Evolutionary conservation across 1,140 invertebrate species (phyloP).

Genomic region (Andrena cerasifolii): DNA sequence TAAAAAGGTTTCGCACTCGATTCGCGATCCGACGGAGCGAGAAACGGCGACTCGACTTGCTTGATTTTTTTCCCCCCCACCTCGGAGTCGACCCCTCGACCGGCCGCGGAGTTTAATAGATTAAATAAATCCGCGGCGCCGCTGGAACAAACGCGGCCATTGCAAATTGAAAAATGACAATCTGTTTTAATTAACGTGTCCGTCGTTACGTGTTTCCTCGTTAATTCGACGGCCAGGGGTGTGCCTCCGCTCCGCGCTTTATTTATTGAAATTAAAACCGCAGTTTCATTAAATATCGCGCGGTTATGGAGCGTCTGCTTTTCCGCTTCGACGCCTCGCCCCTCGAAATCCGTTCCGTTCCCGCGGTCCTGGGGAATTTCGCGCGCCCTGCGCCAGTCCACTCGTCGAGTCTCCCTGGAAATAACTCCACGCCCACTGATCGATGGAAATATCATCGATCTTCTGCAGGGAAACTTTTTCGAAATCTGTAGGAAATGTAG

Average conservation of each 20-base stretch:
- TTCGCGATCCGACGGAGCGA: not conserved
- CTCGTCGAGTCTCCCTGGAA: too few species aligned
- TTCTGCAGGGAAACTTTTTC: too few species aligned
- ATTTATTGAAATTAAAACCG: slow-evolving; percentile 26
- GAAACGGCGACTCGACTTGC: not conserved
- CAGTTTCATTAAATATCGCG: slow-evolving; percentile 7
- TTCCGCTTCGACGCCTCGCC: not conserved
- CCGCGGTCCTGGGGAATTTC: too few species aligned
- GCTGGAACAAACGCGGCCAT: not conserved
- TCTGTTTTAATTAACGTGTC: slow-evolving; percentile 29
- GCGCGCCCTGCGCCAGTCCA: too few species aligned
- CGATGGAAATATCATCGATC: too few species aligned
- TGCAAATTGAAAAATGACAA: slow-evolving; percentile 30
- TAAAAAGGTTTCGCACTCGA: slow-evolving; percentile 8
- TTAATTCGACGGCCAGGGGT: not conserved
- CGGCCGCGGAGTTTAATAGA: not conserved
- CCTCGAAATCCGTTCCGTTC: not conserved
- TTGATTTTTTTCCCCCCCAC: too few species aligned
- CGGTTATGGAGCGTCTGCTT: not conserved
- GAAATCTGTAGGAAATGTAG: too few species aligned
- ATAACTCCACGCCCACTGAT: too few species aligned
- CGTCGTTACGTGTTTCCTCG: not conserved
- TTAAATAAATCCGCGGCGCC: slow-evolving; percentile 3
- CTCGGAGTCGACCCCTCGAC: not conserved
- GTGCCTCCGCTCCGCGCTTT: not conserved